Evolutionary conservation across 2,113 vertebrate species (phyloP).

Genomic region (Gallinago paraguaiae): DNA sequence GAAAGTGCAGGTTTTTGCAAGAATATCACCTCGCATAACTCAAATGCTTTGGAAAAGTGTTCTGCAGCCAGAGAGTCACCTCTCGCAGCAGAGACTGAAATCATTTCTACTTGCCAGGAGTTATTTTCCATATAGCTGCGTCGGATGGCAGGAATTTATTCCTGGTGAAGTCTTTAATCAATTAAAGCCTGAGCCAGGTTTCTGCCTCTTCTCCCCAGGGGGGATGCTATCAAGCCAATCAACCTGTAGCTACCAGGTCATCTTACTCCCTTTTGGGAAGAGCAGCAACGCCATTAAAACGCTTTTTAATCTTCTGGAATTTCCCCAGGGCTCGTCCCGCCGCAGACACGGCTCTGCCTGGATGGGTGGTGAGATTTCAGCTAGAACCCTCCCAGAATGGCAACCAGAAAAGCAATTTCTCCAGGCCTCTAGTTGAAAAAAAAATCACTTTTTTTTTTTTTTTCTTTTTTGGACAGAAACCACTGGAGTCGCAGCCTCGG

Average conservation of each 20-base stretch:
- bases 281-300: conserved; percentile 8
- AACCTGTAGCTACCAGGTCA: conserved; percentile 60
- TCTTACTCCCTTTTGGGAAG: conserved; percentile 2
- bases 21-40: conserved; percentile 11
- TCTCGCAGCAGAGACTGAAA: neutral
- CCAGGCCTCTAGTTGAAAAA: neutral
- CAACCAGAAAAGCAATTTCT: conserved; percentile 10
- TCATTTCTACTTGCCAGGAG: neutral
- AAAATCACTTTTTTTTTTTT: neutral
- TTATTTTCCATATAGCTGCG: conserved; percentile 34
- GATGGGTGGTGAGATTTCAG: neutral
- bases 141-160: conserved; percentile 29
- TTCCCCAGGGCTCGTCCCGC: neutral
- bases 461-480: conserved; percentile 15
- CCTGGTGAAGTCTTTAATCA: conserved; percentile 47
- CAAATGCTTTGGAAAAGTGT: neutral
- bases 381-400: neutral
- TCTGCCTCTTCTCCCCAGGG: neutral
- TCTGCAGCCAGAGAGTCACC: conserved; percentile 7
- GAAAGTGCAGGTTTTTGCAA: conserved; percentile 29
- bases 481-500: neutral
- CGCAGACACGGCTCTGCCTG: rapidly evolving
- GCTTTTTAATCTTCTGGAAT: conserved; percentile 32
- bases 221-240: conserved; percentile 22
- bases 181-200: neutral